Conservation (phyloP, 2,113 vertebrate genomes). For the Pluvianellus socialis region DNA sequence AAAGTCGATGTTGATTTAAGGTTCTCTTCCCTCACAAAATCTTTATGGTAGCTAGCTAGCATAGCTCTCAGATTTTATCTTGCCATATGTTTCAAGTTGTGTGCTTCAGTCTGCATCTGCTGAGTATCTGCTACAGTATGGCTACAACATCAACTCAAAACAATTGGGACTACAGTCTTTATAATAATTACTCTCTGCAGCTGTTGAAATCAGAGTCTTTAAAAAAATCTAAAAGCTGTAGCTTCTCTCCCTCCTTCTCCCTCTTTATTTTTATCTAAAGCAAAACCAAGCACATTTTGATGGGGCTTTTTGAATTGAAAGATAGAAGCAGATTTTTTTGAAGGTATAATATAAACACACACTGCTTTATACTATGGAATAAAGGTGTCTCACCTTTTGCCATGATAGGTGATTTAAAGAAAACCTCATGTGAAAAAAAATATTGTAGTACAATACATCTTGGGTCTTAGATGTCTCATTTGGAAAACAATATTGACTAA, state of each 20-base stretch:
- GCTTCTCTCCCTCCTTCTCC: not conserved
- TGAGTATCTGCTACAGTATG: slow-evolving; percentile 38
- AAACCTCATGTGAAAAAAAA: not conserved
- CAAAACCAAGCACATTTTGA: slow-evolving; percentile 9
- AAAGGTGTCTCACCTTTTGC: not conserved
- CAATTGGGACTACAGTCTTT: slow-evolving; percentile 55
- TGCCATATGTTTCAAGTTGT: slow-evolving; percentile 68
- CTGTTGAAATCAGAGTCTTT: slow-evolving; percentile 53
- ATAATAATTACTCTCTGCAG: slow-evolving; percentile 63
- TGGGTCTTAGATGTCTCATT: not conserved
- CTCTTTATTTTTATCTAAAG: slow-evolving; percentile 8
- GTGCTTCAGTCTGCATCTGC: slow-evolving; percentile 65
- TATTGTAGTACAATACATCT: not conserved
- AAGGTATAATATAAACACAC: not conserved
- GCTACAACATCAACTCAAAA: slow-evolving; percentile 56
- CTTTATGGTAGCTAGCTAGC: slow-evolving; percentile 50
- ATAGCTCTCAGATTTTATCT: slow-evolving; percentile 64
- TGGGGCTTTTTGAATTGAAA: not conserved
- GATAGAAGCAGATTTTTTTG: not conserved
- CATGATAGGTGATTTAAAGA: not conserved
- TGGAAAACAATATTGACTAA: not conserved
- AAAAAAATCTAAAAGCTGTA: slow-evolving; percentile 12
- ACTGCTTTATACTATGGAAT: not conserved
- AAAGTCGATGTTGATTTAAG: slow-evolving; percentile 50
- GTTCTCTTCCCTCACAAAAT: slow-evolving; percentile 50